Base-by-base conservation (phyloP, 2,797 vertebrate species). In the Acridotheres tristis region DNA sequence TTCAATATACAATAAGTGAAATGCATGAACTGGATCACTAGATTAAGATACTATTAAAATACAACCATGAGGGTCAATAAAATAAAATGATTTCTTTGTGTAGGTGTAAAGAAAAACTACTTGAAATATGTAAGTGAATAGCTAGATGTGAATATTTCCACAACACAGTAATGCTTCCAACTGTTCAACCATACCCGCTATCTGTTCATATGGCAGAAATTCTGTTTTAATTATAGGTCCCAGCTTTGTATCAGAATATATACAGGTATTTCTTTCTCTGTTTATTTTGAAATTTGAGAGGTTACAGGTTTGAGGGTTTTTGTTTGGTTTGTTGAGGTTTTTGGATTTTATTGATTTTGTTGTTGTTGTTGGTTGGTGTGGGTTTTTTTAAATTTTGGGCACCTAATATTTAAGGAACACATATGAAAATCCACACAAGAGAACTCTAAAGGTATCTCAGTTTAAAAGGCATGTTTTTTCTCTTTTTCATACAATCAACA, bases 401-500 rank as follows among this genome's bases (percentile, higher is more conserved):
- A 92, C 23, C 42, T 68, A 87, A 67, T 87, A 96, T 73, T 90
- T 88, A 96, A 91, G 21, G 43, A 94, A 91, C 34, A 88, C 3
- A 4, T 85, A 86, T 34, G 62, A 83, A 97, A 91, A 81, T 78
- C 84, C 76, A 94, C 47, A 77, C n/a, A 66, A 26, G 51, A 72
- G 69, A 92, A 96, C 72, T 62, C 69, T 76, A 87, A 65, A 75
- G 68, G 76, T 75, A 58, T 95, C 38, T 94, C 82, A 82, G 48
- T 27, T 88, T 89, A 87, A 97, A 95, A 89, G 80, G 84, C 45
- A 88, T 92, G 29, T 85, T 96, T 42, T 80, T 89, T 68, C 43
- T 65, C 54, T 88, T 86, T 94, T 91, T 91, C 93, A 93, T 94
- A 95, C 74, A 96, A 51, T 76, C 69, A 93, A 72, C 51, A 91